phyloP scores from a whole-genome alignment of 2,888 invertebrate genomes.

The Luffia ferchaultella region DNA sequence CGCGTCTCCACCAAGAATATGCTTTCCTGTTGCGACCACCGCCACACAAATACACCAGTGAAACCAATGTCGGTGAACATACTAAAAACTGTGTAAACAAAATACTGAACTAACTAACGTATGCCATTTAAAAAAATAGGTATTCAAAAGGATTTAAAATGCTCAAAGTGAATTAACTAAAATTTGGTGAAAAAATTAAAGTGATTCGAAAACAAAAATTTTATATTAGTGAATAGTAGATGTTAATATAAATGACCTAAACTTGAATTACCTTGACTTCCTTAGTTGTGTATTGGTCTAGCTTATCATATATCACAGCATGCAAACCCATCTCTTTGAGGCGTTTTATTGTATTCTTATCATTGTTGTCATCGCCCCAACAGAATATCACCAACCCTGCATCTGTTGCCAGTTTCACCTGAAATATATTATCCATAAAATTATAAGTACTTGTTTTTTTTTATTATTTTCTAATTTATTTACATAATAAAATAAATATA shows the following conservation, averaged over 20 bases:
- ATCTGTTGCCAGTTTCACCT: slow-evolving; percentile 81
- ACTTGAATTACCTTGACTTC: slow-evolving; percentile 64
- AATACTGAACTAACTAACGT: too few relatives aligned
- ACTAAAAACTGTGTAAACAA: neutral
- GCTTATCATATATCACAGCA: slow-evolving; percentile 96
- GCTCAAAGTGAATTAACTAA: slow-evolving; percentile 28
- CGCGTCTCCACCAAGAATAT: slow-evolving; percentile 83
- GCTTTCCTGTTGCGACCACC: slow-evolving; percentile 68
- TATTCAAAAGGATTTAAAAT: neutral
- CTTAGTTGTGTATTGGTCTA: slow-evolving; percentile 77
- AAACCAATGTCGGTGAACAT: neutral
- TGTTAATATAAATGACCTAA: too few relatives aligned
- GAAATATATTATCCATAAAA: slow-evolving; percentile 14
- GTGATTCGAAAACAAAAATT: neutral
- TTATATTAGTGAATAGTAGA: too few relatives aligned
- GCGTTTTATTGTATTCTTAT: slow-evolving; percentile 82
- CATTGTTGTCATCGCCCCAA: slow-evolving; percentile 97
- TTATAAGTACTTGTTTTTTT: neutral
- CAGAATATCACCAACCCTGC: slow-evolving; percentile 90
- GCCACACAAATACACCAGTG: slow-evolving; percentile 7
- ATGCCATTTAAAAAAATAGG: too few relatives aligned
- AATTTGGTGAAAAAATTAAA: neutral
- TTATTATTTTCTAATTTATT: too few relatives aligned
- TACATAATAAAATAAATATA: too few relatives aligned
- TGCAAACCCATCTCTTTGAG: slow-evolving; percentile 91